Percentiles rank a stretch among this genome's conserved stretches.
These are phyloP conservation scores for Agrochola circellaris DNA, from an alignment of 2,888 invertebrate species.

Conservation along the genomic window DNA sequence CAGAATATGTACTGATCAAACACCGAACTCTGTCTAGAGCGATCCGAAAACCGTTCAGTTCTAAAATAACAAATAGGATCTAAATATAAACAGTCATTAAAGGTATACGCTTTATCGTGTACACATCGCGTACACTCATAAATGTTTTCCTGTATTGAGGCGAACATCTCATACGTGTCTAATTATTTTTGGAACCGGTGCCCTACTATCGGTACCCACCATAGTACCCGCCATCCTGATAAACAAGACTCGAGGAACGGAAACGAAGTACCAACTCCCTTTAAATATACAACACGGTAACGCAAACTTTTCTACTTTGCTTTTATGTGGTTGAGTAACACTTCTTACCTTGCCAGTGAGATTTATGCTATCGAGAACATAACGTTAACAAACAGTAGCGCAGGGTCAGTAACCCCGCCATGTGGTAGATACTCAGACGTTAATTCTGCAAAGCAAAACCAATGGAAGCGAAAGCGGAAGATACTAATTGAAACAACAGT, in stretches of 20 bases:
- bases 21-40: slow-evolving; percentile 8
- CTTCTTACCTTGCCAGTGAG: slow-evolving; percentile 38
- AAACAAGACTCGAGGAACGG: slow-evolving; percentile 34
- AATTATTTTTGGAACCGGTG: slow-evolving; percentile 73
- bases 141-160: slow-evolving; percentile 79
- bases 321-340: slow-evolving; percentile 54
- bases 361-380: slow-evolving; percentile 46
- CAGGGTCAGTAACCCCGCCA: slow-evolving; percentile 64
- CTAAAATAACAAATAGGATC: slow-evolving; percentile 64
- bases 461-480: slow-evolving; percentile 67
- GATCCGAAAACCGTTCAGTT: slow-evolving; percentile 30
- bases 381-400: slow-evolving; percentile 62
- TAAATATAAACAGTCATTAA: slow-evolving; percentile 73
- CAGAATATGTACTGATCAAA: slow-evolving; percentile 32
- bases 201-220: slow-evolving; percentile 60
- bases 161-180: slow-evolving; percentile 66
- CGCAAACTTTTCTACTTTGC: slow-evolving; percentile 58
- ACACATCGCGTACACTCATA: slow-evolving; percentile 77
- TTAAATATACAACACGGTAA: slow-evolving; percentile 43
- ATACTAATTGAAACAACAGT: slow-evolving; percentile 66
- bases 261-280: slow-evolving; percentile 47
- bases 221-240: slow-evolving; percentile 37
- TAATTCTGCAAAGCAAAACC: slow-evolving; percentile 68
- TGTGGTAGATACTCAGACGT: slow-evolving; percentile 62
- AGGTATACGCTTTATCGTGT: slow-evolving; percentile 74